These are phyloP conservation scores for Mythimna ferrago DNA, from an alignment of 2,888 invertebrate species.

Conservation along the genomic window DNA sequence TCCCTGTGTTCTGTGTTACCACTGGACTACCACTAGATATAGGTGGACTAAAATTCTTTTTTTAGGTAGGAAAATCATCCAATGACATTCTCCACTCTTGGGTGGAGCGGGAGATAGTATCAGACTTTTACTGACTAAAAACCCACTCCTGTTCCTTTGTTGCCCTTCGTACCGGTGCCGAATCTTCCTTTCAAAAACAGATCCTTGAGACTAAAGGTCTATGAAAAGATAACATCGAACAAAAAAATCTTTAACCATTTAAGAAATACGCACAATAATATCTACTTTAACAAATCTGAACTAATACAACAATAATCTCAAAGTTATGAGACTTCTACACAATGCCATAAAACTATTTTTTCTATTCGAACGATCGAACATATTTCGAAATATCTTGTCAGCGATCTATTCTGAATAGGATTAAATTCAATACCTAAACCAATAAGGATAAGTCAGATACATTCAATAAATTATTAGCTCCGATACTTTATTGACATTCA, in stretches of 20 bases:
- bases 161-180: too few species aligned
- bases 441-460: slow-evolving; percentile 63
- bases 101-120: too few species aligned
- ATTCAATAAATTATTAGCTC: slow-evolving; percentile 59
- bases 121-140: too few species aligned
- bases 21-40: too few species aligned
- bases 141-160: too few species aligned
- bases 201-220: too few species aligned
- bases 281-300: slow-evolving; percentile 19
- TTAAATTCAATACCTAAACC: slow-evolving; percentile 63
- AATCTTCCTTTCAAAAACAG: too few species aligned
- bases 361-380: slow-evolving; percentile 14
- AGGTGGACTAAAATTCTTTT: not conserved
- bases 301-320: slow-evolving; percentile 29
- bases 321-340: slow-evolving; percentile 27
- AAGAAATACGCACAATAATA: slow-evolving; percentile 27
- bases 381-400: slow-evolving; percentile 58
- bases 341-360: slow-evolving; percentile 34
- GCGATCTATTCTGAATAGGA: slow-evolving; percentile 58
- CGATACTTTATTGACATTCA: slow-evolving; percentile 53
- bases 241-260: slow-evolving; percentile 9
- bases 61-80: too few species aligned
- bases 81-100: too few species aligned
- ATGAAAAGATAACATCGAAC: slow-evolving; percentile 8
- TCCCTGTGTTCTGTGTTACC: too few species aligned